A percentile compares a stretch with the other conserved stretches of the same genome.
Conservation (phyloP, 1,140 invertebrate species). For the Drosophila simulans region DNA sequence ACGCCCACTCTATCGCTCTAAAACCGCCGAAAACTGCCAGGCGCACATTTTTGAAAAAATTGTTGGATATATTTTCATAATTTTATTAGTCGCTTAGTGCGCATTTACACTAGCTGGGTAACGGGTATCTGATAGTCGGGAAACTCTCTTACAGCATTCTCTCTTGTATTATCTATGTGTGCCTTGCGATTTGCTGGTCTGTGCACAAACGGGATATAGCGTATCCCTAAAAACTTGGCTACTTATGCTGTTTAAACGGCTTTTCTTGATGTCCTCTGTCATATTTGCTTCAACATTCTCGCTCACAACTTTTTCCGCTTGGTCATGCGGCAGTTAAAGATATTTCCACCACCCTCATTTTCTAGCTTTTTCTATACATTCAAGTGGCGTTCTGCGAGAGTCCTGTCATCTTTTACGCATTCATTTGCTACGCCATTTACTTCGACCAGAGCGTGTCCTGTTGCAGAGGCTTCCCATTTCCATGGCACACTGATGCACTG, state of each 20-base stretch:
- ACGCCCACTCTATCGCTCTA: no score
- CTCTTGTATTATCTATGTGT: neutral
- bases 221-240: slow-evolving; percentile 7
- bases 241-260: slow-evolving; percentile 35
- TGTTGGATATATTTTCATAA: no score
- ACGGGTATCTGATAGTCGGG: no score
- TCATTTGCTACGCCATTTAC: slow-evolving; percentile 66
- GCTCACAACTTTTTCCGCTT: slow-evolving; percentile 44
- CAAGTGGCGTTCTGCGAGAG: slow-evolving; percentile 38
- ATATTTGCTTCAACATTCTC: slow-evolving; percentile 39
- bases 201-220: neutral
- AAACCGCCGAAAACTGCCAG: no score
- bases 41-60: no score
- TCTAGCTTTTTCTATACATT: slow-evolving; percentile 9
- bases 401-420: slow-evolving; percentile 74
- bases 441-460: slow-evolving; percentile 34
- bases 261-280: slow-evolving; percentile 34
- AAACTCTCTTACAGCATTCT: no score
- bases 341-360: neutral
- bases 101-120: no score
- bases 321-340: slow-evolving; percentile 48
- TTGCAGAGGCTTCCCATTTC: slow-evolving; percentile 17
- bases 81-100: no score
- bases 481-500: slow-evolving; percentile 9
- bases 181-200: neutral